phyloP scores from a whole-genome alignment of 2,113 vertebrate species.

The Lutjanus erythropterus region DNA sequence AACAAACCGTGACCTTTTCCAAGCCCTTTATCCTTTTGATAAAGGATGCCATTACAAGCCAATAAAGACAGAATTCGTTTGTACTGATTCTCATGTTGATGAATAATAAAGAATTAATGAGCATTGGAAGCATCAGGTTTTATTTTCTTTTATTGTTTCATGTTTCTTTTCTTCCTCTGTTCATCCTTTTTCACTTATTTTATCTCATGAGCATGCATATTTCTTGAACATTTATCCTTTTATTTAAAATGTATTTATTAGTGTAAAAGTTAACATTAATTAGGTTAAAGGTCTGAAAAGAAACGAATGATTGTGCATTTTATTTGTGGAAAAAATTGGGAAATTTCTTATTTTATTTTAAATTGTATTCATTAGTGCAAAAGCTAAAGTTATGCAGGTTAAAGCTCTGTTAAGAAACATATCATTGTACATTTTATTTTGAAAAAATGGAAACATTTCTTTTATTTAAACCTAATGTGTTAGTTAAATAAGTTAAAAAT shows the following conservation, averaged over 20 bases:
- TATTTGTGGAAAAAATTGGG: too few species aligned
- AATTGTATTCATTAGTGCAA: too few species aligned
- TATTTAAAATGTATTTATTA: neutral
- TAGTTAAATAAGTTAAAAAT: too few species aligned
- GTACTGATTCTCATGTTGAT: constrained; percentile 57
- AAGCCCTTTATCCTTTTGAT: constrained; percentile 63
- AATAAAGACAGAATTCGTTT: constrained; percentile 68
- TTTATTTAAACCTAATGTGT: too few species aligned
- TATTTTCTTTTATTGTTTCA: constrained; percentile 15
- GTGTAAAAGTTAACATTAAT: neutral
- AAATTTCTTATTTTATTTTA: neutral
- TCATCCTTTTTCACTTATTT: neutral
- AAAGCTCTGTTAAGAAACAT: too few species aligned
- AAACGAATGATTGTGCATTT: too few species aligned
- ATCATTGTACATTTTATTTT: neutral
- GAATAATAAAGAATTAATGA: constrained; percentile 69
- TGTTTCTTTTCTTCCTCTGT: constrained; percentile 1
- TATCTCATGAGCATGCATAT: neutral
- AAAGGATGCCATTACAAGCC: constrained; percentile 67
- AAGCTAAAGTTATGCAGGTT: too few species aligned
- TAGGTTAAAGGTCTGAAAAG: neutral
- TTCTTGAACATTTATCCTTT: neutral
- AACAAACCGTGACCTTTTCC: constrained; percentile 75
- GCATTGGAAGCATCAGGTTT: constrained; percentile 38
- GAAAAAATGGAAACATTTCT: too few species aligned